Percentiles rank a stretch among this genome's conserved stretches.
Evolutionary conservation across 1,140 invertebrate genomes (phyloP).

Genomic region (Atta colombica): DNA sequence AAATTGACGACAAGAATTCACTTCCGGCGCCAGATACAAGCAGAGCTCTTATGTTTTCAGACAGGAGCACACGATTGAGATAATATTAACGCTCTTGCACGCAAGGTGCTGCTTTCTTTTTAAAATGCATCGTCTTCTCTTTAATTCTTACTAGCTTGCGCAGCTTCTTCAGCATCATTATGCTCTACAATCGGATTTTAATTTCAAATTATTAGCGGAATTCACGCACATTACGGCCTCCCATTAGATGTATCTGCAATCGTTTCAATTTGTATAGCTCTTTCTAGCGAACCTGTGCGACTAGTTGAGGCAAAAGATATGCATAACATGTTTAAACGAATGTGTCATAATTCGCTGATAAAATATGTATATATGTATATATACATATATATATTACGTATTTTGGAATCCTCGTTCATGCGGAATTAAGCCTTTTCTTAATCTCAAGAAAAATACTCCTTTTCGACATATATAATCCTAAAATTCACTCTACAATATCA

Average conservation of each 20-base stretch:
- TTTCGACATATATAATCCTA: slow-evolving; percentile 19
- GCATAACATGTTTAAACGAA: slow-evolving; percentile 68
- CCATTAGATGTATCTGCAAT: neutral
- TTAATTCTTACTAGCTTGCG: slow-evolving; percentile 27
- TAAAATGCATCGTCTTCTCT: neutral
- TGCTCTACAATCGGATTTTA: slow-evolving; percentile 39
- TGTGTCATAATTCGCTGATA: slow-evolving; percentile 67
- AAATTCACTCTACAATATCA: slow-evolving; percentile 26
- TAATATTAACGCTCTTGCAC: slow-evolving; percentile 76
- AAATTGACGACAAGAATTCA: slow-evolving; percentile 37
- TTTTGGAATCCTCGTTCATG: slow-evolving; percentile 49
- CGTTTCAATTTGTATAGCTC: slow-evolving; percentile 24
- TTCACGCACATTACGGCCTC: slow-evolving; percentile 13
- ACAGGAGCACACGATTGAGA: slow-evolving; percentile 78
- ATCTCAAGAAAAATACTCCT: slow-evolving; percentile 50
- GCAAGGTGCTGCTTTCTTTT: slow-evolving; percentile 23
- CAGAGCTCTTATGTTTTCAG: slow-evolving; percentile 48
- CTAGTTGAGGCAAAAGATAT: slow-evolving; percentile 63
- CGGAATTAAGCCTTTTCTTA: slow-evolving; percentile 32
- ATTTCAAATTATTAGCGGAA: slow-evolving; percentile 30
- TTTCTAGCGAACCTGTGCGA: slow-evolving; percentile 56
- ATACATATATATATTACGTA: slow-evolving; percentile 28
- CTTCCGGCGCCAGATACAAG: slow-evolving; percentile 57
- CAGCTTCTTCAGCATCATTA: slow-evolving; percentile 52
- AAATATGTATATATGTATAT: slow-evolving; percentile 30